Conservation (phyloP, 2,888 invertebrate genomes). For the Caenorhabditis imperialis region DNA sequence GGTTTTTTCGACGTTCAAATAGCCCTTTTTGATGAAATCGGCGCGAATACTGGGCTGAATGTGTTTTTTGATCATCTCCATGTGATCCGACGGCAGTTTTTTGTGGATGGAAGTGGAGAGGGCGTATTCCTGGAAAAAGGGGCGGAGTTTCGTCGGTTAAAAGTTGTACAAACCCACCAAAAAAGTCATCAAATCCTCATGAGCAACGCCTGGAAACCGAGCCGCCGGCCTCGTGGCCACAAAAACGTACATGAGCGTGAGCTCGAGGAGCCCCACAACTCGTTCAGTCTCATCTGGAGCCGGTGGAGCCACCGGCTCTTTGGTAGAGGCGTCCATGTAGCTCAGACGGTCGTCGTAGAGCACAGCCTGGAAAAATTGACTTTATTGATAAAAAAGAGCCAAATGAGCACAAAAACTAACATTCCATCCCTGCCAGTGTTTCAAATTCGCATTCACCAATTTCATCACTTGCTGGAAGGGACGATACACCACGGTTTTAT, state of each 20-base stretch:
- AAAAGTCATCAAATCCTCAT: slow-evolving; percentile 40
- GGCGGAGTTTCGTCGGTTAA: neutral
- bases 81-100: slow-evolving; percentile 3
- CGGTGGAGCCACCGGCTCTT: neutral
- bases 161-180: slow-evolving; percentile 10
- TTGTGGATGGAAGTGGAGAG: slow-evolving; percentile 11
- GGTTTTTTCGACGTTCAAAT: slow-evolving; percentile 11
- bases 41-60: slow-evolving; percentile 26
- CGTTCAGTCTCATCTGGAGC: slow-evolving; percentile 24
- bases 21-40: slow-evolving; percentile 41
- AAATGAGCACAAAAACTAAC: slow-evolving; percentile 4
- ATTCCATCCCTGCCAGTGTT: slow-evolving; percentile 37
- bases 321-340: slow-evolving; percentile 5
- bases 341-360: slow-evolving; percentile 29
- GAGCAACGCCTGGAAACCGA: slow-evolving; percentile 18
- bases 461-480: slow-evolving; percentile 18
- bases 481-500: slow-evolving; percentile 19
- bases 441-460: slow-evolving; percentile 22
- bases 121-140: slow-evolving; percentile 18
- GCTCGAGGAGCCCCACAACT: slow-evolving; percentile 22
- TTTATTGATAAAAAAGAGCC: no score
- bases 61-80: slow-evolving; percentile 20
- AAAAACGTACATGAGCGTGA: slow-evolving; percentile 43
- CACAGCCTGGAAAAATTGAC: slow-evolving; percentile 18
- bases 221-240: slow-evolving; percentile 34